Evolutionary conservation across 2,113 vertebrate species (phyloP), one percentile per base, ranked within the genome.

Genomic region (Ceratotherium simum): DNA sequence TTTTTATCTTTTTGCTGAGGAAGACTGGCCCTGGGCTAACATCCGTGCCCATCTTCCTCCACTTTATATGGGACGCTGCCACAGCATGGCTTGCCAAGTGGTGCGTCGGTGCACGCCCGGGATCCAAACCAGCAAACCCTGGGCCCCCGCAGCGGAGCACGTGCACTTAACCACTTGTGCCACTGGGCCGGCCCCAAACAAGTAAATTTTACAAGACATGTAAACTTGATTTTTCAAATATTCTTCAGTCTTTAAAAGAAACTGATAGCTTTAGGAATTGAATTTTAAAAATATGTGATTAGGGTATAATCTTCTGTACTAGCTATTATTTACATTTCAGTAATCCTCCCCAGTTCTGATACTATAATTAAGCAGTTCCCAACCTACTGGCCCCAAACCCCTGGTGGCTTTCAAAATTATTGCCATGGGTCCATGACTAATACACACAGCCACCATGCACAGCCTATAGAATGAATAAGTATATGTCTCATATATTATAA

Each of bases 161-260:
- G 39, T 4, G 4, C 39, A 39, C 39, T 39, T 39, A 39, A 39
- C 39, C 39, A 39, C 39, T 39, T 39, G 39, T 39, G 39, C 39
- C 39, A 39, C 39, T 39, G 39, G 39, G 39, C 39, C 39, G 39
- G 39, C 39, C 39, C 39, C 39, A 39, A 39, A 39, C 39, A 39
- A 39, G 39, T 39, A 39, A 39, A 39, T 39, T 39, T 39, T 39
- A 39, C 39, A 39, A 94, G 56, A 48, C 4, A 92, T 54, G 1
- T 46, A 76, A 75, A 85, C 64, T 84, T 84, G 48, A 78, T 72
- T 85, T 96, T 72, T 73, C n/a, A 76, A 81, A 92, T 86, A 81
- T 79, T 79, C 33, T 73, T 56, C 27, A 87, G 31, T 78, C 42
- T 96, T 92, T 62, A 86, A 90, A 81, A 95, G 20, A 86, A 97